Evolutionary conservation across 2,888 invertebrate species (phyloP).

Genomic region (Stenchaetothrips biformis): DNA sequence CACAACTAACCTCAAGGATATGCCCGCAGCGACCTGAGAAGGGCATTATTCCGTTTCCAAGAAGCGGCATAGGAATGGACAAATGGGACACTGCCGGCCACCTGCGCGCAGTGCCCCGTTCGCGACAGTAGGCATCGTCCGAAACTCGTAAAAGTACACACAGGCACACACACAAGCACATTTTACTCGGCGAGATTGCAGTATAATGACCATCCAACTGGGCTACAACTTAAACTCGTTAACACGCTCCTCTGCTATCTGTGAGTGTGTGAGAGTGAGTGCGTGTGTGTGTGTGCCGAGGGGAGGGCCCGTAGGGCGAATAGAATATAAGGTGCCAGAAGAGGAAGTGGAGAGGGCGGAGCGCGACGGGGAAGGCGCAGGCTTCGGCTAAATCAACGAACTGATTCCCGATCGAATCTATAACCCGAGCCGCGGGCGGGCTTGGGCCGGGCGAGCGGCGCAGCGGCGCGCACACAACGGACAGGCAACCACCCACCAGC

Average conservation of each 20-base stretch:
- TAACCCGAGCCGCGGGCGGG: neutral
- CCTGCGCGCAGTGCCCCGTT: neutral
- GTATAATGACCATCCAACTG: neutral
- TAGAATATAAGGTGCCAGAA: too few relatives aligned
- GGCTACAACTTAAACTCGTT: neutral
- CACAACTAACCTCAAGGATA: neutral
- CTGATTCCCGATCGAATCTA: constrained; percentile 6
- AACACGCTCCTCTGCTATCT: neutral
- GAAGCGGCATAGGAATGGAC: too few relatives aligned
- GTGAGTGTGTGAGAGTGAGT: neutral
- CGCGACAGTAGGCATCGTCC: neutral
- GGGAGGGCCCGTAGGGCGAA: neutral
- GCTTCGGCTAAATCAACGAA: neutral
- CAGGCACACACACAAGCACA: neutral
- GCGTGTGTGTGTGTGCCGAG: neutral
- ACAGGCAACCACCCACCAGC: neutral
- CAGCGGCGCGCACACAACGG: neutral
- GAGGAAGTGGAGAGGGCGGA: neutral
- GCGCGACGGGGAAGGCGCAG: neutral
- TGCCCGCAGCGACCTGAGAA: neutral
- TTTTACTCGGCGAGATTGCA: neutral
- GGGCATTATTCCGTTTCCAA: neutral
- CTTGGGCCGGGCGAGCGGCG: neutral
- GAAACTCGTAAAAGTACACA: neutral
- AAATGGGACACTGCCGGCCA: too few relatives aligned